Evolutionary conservation across 2,113 vertebrate species (phyloP), one percentile per base, ranked within the genome.

Genomic region (Phasianus colchicus): DNA sequence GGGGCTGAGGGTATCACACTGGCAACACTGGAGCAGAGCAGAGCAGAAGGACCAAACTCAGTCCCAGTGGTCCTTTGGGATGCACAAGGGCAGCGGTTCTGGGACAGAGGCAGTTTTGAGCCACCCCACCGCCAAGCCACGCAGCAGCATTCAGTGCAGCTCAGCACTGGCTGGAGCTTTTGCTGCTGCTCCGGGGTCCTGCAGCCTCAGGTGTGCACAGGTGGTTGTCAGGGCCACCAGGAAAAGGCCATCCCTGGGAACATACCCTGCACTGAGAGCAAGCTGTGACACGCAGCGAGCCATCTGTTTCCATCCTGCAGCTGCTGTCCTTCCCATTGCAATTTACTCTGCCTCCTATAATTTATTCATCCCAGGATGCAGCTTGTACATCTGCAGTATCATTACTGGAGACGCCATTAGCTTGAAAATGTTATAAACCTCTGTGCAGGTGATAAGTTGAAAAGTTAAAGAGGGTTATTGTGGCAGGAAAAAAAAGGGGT

Each of bases 331-430:
- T 92, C 93, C 91, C 93, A 36, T 67, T 80, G 89, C 89, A 88
- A 89, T 95, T 95, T 91, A 83, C 85, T 85, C 4, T 9, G 85
- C 82, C 85, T 95, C 69, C 95, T 91, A 86, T 97, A 91, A 95
- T 97, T 97, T 95, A 97, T 97, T 95, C 85, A 96, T 96, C 96
- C 95, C 93, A 90, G 85, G 95, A 95, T 97, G 94, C 94, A 91
- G 76, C 69, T 93, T 96, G 91, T 95, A 94, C 95, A 95, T 97
- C 93, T 96, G 96, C 91, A 95, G 87, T 88, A 92, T 96, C 96
- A 92, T 95, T 96, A 95, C 94, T 90, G 80, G 79, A 95, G 96
- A 78, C 5, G 3, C 89, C 91, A 96, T 96, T 92, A 95, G 72
- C 83, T 92, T 96, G 86, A 96, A 96, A 95, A 95, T 96, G 95